Base-by-base conservation (phyloP, 2,797 vertebrate species). In the Pipistrellus pipistrellus region DNA sequence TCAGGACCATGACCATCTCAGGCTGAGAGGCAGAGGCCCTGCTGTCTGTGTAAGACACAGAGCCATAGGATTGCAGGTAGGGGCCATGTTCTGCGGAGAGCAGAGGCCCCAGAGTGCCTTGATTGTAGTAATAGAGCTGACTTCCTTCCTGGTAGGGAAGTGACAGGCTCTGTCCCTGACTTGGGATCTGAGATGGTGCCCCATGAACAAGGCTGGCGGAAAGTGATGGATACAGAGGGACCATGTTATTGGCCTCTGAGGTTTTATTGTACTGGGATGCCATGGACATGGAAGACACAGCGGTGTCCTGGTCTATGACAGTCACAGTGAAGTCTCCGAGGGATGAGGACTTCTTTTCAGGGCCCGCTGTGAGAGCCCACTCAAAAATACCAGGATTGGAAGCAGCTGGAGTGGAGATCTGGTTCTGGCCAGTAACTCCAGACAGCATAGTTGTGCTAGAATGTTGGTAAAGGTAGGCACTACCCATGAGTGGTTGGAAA, bases 1-100 rank as follows among this genome's bases (percentile, higher is more conserved):
- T 95, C 11, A 96, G 77, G 1, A 88, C 48, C 92, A 95, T 91
- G 15, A 94, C 72, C 57, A 95, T 90, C 82, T 96, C 88, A 25
- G 87, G 88, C 30, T 95, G 91, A 25, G 55, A 25, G 18, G 20
- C 78, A 71, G 75, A 48, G 15, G 57, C 13, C 12, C 59, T 32
- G 41, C 53, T 44, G 20, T 41, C 72, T 15, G 20, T 6, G 15
- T 90, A 76, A 0, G 64, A 90, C 27, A 55, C 23, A 8, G 85
- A 87, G 30, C 77, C 77, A 35, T 82, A 94, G 62, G 87, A 62
- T 11, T 86, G 44, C 18, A 93, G 30, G 15, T 64, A 87, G 30
- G 88, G 55, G 17, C 32, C 4, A 8, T 55, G 27, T 38, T 97
- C 93, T 91, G 68, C 90, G 83, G 85, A 4, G 0, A 89, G 30